phyloP scores from a whole-genome alignment of 2,888 invertebrate genomes.

The Coenonympha glycerion region DNA sequence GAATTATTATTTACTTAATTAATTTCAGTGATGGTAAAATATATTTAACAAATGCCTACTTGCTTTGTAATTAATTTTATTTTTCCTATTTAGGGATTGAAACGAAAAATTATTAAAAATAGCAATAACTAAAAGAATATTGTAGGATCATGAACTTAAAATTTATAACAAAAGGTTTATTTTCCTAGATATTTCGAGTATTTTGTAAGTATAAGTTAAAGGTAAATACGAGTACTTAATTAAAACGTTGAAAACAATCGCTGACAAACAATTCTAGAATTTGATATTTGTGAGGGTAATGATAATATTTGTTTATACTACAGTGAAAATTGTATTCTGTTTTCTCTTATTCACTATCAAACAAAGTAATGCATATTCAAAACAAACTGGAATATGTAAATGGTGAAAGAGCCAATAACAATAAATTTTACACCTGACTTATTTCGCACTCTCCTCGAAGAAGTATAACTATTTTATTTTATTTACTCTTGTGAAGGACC shows the following conservation, averaged over 20 bases:
- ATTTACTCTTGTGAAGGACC: constrained; percentile 13
- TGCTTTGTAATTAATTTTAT: no score
- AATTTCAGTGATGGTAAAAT: no score
- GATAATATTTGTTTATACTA: constrained; percentile 18
- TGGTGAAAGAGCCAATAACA: constrained; percentile 36
- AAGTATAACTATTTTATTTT: constrained; percentile 14
- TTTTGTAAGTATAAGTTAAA: no score
- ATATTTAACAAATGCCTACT: no score
- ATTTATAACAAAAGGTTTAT: no score
- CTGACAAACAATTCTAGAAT: neutral
- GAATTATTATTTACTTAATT: no score
- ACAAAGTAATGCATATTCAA: constrained; percentile 32
- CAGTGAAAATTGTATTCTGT: constrained; percentile 21
- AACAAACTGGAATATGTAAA: constrained; percentile 27
- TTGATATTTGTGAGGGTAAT: neutral
- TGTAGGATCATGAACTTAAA: no score
- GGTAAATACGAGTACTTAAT: no score
- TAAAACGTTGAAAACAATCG: neutral
- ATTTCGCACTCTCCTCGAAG: neutral
- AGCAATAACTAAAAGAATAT: no score
- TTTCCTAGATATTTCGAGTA: no score
- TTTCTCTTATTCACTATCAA: constrained; percentile 17
- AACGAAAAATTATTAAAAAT: no score
- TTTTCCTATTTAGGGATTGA: no score
- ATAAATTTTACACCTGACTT: constrained; percentile 36